phyloP scores from a whole-genome alignment of 2,797 vertebrate species.

The Artibeus lituratus region DNA sequence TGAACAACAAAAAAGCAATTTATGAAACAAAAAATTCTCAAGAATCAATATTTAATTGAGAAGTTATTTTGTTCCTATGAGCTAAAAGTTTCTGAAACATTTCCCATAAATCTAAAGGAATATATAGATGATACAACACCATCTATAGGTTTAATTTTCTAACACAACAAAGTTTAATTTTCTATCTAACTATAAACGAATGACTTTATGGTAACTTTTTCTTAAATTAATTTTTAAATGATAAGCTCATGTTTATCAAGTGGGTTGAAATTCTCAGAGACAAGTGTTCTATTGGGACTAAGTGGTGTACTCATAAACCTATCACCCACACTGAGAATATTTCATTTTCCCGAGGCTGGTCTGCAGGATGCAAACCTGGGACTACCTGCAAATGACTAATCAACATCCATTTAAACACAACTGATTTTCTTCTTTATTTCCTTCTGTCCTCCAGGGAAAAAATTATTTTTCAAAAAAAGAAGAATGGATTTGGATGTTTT shows the following conservation, averaged over 20 bases:
- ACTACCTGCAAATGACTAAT: neutral
- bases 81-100: neutral
- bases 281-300: neutral
- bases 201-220: neutral
- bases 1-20: too few species aligned
- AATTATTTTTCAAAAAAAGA: neutral
- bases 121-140: neutral
- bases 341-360: neutral
- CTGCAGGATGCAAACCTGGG: neutral
- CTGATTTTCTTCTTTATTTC: neutral
- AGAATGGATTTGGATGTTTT: neutral
- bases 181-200: neutral
- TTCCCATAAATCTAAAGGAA: neutral
- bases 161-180: too few species aligned
- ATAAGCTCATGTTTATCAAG: neutral
- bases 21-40: neutral
- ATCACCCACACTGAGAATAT: neutral
- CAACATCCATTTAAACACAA: neutral
- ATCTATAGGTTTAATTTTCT: slow-evolving; percentile 2
- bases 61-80: neutral
- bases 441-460: neutral
- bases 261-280: neutral
- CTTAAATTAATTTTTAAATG: slow-evolving; percentile 13
- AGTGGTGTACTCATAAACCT: neutral
- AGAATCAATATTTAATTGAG: neutral